A percentile compares a stretch with the other conserved stretches of the same genome.
phyloP scores from a whole-genome alignment of 2,113 vertebrate species.

The Benitochromis conjunctus region DNA sequence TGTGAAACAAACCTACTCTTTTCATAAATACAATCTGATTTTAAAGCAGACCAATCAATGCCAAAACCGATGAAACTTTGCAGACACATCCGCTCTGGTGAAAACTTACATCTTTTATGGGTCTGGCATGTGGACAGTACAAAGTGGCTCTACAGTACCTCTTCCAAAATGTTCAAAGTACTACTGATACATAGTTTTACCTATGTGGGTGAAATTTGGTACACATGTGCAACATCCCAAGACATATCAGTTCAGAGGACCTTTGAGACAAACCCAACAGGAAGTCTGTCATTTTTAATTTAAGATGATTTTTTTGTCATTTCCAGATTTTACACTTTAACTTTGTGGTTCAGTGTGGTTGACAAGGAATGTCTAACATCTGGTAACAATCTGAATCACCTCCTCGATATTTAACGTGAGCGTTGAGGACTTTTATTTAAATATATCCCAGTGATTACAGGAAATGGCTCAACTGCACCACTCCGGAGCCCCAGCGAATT shows the following conservation, averaged over 20 bases:
- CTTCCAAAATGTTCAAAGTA: too few relatives aligned
- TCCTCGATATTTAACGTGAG: rapidly evolving
- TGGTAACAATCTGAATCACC: too few relatives aligned
- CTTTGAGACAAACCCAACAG: neutral
- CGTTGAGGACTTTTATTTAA: neutral
- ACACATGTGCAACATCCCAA: rapidly evolving
- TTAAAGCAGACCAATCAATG: neutral
- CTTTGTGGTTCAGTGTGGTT: neutral
- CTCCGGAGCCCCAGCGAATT: neutral
- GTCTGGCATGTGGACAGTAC: too few relatives aligned
- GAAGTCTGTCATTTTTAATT: neutral
- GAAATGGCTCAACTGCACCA: neutral
- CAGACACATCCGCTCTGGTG: rapidly evolving
- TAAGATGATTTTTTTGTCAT: neutral
- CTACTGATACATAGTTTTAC: neutral
- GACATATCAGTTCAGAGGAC: neutral
- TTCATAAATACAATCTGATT: neutral
- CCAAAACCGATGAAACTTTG: too few relatives aligned
- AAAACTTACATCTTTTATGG: neutral
- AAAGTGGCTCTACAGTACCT: neutral
- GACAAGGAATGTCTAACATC: neutral
- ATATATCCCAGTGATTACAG: neutral
- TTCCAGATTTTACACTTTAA: neutral
- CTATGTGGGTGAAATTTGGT: neutral
- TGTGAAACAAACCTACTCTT: neutral